These are phyloP conservation scores for Eurystomus gularis DNA, from an alignment of 2,113 vertebrate species.

Conservation along the genomic window DNA sequence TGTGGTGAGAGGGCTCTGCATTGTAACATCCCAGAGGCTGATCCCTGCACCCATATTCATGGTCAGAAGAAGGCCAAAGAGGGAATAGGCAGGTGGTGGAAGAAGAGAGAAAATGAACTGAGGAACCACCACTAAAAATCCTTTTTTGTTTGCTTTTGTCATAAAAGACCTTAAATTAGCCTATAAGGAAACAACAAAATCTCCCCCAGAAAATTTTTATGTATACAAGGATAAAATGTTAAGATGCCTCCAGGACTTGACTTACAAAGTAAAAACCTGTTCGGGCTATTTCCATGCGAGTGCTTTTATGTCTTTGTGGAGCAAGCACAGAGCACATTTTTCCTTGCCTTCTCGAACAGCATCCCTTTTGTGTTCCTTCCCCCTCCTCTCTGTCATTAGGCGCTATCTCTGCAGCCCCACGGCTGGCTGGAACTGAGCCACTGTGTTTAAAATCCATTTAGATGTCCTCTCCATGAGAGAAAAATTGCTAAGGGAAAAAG, in stretches of 20 bases:
- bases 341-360: not conserved
- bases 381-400: not conserved
- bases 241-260: not conserved
- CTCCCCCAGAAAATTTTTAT: not conserved
- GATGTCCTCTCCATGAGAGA: not conserved
- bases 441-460: not conserved
- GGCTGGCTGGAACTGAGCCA: not conserved
- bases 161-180: not conserved
- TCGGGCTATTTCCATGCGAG: not conserved
- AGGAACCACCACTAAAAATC: not conserved
- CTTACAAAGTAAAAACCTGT: not conserved
- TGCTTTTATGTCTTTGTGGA: not conserved
- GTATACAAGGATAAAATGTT: not conserved
- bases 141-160: not conserved
- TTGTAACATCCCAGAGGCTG: not conserved
- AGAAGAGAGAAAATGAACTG: not conserved
- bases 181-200: not conserved
- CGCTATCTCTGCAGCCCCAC: not conserved
- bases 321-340: not conserved
- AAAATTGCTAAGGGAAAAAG: not conserved
- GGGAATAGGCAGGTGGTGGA: not conserved
- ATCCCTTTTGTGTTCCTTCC: not conserved
- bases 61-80: not conserved
- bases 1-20: not conserved
- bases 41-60: not conserved